A percentile compares a stretch with the other conserved stretches of the same genome.
Conservation (phyloP, 2,888 invertebrate genomes). For the Quadriops clusia region DNA sequence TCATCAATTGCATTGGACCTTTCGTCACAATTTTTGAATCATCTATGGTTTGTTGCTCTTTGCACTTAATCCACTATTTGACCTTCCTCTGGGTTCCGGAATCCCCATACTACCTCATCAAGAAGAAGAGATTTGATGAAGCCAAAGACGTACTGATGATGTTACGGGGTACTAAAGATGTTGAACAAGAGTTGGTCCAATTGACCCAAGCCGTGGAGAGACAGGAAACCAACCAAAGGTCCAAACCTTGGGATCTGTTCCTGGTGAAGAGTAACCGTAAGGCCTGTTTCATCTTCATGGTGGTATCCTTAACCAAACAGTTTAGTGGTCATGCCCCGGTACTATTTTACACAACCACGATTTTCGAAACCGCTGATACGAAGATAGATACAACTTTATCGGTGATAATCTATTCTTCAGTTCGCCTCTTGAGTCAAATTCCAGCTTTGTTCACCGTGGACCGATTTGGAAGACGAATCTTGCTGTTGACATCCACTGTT, state of each 20-base stretch:
- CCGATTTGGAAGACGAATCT: conserved; percentile 49
- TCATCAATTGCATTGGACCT: conserved; percentile 50
- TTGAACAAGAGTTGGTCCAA: conserved; percentile 36
- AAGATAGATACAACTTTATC: conserved; percentile 42
- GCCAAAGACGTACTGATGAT: conserved; percentile 44
- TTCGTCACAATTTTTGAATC: conserved; percentile 43
- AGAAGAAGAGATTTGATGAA: conserved; percentile 33
- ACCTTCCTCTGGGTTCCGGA: conserved; percentile 55
- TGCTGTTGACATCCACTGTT: conserved; percentile 44
- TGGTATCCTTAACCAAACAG: conserved; percentile 50
- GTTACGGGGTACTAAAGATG: conserved; percentile 42
- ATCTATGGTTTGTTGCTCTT: conserved; percentile 44
- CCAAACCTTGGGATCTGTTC: conserved; percentile 40
- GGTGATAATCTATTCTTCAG: conserved; percentile 46
- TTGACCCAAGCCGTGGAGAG: conserved; percentile 25
- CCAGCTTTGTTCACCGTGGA: conserved; percentile 48
- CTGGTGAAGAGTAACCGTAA: conserved; percentile 45
- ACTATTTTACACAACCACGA: conserved; percentile 49
- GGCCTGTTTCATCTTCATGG: conserved; percentile 48
- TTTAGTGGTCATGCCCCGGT: conserved; percentile 53
- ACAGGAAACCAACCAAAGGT: conserved; percentile 40
- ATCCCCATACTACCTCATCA: conserved; percentile 42
- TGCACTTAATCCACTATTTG: conserved; percentile 46
- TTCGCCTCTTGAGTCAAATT: conserved; percentile 45
- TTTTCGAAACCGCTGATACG: conserved; percentile 42